These are phyloP conservation scores for Sula dactylatra DNA, from an alignment of 2,113 vertebrate genomes.

Conservation along the genomic window DNA sequence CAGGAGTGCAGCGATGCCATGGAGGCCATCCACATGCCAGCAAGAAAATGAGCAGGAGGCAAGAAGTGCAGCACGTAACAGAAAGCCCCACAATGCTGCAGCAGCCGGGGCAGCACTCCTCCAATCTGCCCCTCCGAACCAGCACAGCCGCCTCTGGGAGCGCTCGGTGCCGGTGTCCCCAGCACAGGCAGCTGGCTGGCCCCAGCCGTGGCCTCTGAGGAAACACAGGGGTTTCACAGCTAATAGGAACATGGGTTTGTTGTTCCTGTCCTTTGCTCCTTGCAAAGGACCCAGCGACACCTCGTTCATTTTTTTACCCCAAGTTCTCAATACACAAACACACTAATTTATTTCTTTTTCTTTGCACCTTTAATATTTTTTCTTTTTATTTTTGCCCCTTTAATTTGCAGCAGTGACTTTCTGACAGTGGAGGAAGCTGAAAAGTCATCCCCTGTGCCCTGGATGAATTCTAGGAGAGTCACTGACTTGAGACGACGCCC, in stretches of 20 bases:
- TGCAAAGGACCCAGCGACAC: not conserved
- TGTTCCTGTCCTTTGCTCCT: not conserved
- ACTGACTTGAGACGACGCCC: not conserved
- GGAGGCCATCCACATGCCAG: not conserved
- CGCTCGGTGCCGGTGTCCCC: not conserved
- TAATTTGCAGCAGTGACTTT: not conserved
- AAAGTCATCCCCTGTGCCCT: not conserved
- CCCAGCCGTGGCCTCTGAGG: accelerated
- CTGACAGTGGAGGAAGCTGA: too few species aligned
- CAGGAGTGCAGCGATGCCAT: not conserved
- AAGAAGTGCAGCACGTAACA: accelerated
- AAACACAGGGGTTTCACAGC: not conserved
- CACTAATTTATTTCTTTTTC: too few species aligned
- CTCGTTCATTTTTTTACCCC: not conserved
- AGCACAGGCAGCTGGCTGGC: not conserved
- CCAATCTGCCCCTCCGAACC: not conserved
- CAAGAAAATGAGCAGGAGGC: not conserved
- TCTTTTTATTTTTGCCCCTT: not conserved
- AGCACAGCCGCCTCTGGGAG: accelerated
- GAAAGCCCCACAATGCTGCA: accelerated
- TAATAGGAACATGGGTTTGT: accelerated
- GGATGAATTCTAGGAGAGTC: not conserved
- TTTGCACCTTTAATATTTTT: not conserved
- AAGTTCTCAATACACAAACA: not conserved
- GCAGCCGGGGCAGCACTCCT: not conserved